Percentiles rank a stretch among this genome's conserved stretches.
Conservation (phyloP, 2,888 invertebrate genomes). For the Opisthograptis luteolata region DNA sequence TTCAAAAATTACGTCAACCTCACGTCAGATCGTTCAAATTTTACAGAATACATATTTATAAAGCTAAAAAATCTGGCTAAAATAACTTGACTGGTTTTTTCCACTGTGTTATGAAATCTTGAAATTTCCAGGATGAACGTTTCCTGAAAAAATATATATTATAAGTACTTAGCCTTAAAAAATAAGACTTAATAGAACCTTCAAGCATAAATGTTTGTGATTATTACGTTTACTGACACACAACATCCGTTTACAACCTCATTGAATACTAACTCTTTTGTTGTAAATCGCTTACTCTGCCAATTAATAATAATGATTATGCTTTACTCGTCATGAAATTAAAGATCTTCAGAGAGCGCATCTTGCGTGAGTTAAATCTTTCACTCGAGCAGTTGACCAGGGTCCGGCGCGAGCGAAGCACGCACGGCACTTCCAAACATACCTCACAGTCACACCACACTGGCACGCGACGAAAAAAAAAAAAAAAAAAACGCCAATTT, state of each 20-base stretch:
- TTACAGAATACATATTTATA: too few relatives aligned
- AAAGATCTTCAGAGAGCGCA: conserved; percentile 33
- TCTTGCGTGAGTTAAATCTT: conserved; percentile 45
- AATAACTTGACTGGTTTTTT: too few relatives aligned
- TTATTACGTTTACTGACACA: too few relatives aligned
- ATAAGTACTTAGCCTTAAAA: too few relatives aligned
- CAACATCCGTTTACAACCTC: neutral
- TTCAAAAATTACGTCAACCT: too few relatives aligned
- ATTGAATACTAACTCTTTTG: neutral
- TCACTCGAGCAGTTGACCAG: conserved; percentile 72
- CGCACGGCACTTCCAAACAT: conserved; percentile 48
- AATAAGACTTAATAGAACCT: too few relatives aligned
- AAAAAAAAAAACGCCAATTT: conserved; percentile 41
- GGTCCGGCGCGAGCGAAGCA: conserved; percentile 69
- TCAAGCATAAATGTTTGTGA: too few relatives aligned
- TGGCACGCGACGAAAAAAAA: conserved; percentile 55
- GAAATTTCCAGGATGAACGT: too few relatives aligned
- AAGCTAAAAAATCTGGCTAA: too few relatives aligned
- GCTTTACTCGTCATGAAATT: conserved; percentile 29
- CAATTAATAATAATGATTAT: conserved; percentile 16
- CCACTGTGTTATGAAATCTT: too few relatives aligned
- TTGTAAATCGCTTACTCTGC: neutral
- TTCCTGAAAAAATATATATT: too few relatives aligned
- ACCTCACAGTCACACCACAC: conserved; percentile 34
- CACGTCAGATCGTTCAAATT: too few relatives aligned